Base-by-base conservation (phyloP, 2,113 vertebrate species). In the Loxodonta africana region DNA sequence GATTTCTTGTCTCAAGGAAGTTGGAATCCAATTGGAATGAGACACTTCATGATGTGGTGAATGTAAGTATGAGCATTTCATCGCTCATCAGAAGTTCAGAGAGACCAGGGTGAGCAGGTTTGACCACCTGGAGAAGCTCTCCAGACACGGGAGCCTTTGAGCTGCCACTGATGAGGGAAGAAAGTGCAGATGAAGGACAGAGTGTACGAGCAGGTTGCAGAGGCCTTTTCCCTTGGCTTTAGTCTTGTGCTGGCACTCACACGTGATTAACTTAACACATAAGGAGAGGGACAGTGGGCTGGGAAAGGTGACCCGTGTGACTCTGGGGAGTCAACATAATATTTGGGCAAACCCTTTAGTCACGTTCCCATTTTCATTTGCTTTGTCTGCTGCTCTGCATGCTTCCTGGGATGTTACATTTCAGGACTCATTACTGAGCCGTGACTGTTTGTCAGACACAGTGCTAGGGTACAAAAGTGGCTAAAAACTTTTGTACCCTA, bases 231-330 rank as follows among this genome's bases (percentile, higher is more conserved):
- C 46, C 46, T 48, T 26, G 57, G 88, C 28, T 51, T 23, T 23
- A 3, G 4, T 51, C 48, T 33, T n/a, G n/a, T 44, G 8, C 84
- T 20, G 20, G 15, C 37, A 17, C 53, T 62, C 30, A 17, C 46
- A 0, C 6, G 1, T 2, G 37, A 46, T 33, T 12, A 60, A 11
- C 28, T 18, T 60, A 15, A 15, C 63, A 60, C 6, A 6, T 4
- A n/a, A 85, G 30, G 33, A 53, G 23, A 65, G 18, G 10, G 28
- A 23, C 21, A 25, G 77, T 10, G 44, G 14, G n/a, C 33, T 8
- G 11, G 6, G 20, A 48, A 23, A 18, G 48, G 20, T 62, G 14
- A 48, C 41, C 25, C 2, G 3, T 23, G 5, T 41, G 73, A n/a
- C 51, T n/a, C 37, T 15, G 8, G 51, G 46, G 44, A 37, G 26